Evolutionary conservation across 2,113 vertebrate genomes (phyloP).

Genomic region (Oxyura jamaicensis): DNA sequence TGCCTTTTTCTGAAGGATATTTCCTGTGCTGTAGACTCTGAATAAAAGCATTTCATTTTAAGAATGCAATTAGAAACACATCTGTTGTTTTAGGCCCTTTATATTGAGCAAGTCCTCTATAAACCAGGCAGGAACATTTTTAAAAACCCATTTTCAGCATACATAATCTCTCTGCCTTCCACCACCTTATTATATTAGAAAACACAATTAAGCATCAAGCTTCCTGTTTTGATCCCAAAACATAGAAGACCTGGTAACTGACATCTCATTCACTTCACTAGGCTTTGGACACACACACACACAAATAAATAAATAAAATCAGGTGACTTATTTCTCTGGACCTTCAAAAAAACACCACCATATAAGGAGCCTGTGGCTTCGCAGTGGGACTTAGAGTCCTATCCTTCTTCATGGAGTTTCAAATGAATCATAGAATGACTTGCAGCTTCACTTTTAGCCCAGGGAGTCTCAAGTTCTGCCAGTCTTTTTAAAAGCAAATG

Average conservation of each 20-base stretch:
- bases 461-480: background rate
- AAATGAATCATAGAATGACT: background rate
- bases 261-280: background rate
- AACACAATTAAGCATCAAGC: background rate
- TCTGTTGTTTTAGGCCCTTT: slow-evolving; percentile 59
- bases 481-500: background rate
- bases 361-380: background rate
- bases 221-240: background rate
- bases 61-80: slow-evolving; percentile 71
- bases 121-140: background rate
- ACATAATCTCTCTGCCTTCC: background rate
- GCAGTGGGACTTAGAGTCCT: background rate
- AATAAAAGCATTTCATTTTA: slow-evolving; percentile 66
- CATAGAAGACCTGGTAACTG: background rate
- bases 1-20: slow-evolving; percentile 69
- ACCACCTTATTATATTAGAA: background rate
- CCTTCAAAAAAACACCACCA: background rate
- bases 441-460: background rate
- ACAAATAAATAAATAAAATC: too few species aligned
- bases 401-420: background rate
- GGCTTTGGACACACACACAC: background rate
- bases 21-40: slow-evolving; percentile 36
- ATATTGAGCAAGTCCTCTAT: background rate
- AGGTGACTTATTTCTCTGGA: background rate
- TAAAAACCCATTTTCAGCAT: background rate